Percentiles rank a stretch among this genome's conserved stretches.
Conservation (phyloP, 2,113 vertebrate species). For the Oncorhynchus masou region DNA sequence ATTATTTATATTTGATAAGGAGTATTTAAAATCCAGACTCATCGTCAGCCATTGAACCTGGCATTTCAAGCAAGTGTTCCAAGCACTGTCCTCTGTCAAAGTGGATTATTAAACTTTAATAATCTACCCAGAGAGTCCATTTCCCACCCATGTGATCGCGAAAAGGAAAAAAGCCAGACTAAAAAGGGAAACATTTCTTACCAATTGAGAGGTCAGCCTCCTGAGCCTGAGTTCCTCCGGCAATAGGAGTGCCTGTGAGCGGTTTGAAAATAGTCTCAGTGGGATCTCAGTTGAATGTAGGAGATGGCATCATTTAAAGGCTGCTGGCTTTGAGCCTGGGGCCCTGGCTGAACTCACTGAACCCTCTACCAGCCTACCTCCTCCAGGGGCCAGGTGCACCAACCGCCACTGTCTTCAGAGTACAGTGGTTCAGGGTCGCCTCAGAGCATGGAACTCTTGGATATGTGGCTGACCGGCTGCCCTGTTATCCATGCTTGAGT, state of each 20-base stretch:
- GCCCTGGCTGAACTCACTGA: not conserved
- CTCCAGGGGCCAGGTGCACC: no score
- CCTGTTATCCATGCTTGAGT: no score
- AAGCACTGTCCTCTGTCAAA: constrained; percentile 35
- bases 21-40: constrained; percentile 56
- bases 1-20: constrained; percentile 72
- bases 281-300: constrained; percentile 17
- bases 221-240: no score
- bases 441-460: no score
- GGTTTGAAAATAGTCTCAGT: constrained; percentile 2
- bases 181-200: constrained; percentile 22
- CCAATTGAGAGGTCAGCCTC: no score
- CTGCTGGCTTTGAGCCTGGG: constrained; percentile 6
- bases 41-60: constrained; percentile 32
- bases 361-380: not conserved
- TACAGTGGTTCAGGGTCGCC: no score
- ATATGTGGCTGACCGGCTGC: no score
- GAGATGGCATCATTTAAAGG: not conserved
- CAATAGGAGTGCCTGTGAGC: not conserved
- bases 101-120: constrained; percentile 56
- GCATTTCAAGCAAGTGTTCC: constrained; percentile 51
- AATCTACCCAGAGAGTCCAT: constrained; percentile 34
- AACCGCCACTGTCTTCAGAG: no score
- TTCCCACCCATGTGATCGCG: constrained; percentile 38
- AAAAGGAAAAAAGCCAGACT: constrained; percentile 27